Evolutionary conservation across 2,888 invertebrate species (phyloP), one percentile per base, ranked within the genome.

Genomic region (Dynastes maya): DNA sequence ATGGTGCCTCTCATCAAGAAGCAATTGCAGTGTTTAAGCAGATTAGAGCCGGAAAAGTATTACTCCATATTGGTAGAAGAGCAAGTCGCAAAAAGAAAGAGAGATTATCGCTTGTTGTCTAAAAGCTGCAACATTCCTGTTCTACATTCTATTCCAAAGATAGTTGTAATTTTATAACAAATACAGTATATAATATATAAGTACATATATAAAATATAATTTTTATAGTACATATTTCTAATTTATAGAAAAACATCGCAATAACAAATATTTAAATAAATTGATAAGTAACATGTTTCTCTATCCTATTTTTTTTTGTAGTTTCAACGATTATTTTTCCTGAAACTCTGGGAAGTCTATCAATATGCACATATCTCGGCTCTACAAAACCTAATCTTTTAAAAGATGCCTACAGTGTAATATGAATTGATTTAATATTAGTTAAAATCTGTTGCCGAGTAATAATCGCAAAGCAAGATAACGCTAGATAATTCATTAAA

Each of bases 11-110:
- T 80, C 96, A 98, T 90, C 93, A 95, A 83, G 97, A 98, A 90
- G 97, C 97, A 72, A 96, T 98, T 87, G 92, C 94, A 84, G 92
- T 97, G 84, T 97, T 98, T 88, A 97, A 97, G 90, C 94, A 94
- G 88, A 96, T 98, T 83, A 95, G 96, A 87, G 94, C 94, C 89
- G 98, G 98, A 0, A 93, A 94, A 77, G 94, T 96, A 70, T 91
- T 94, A 76, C 90, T 96, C 77, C 92, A 94, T 78, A 92, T 95
- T 65, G 92, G 94, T n/a, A 90, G 95, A 29, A 86, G 90, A 72
- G 82, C 88, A 61, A 84, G 86, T 45, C 87, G 86, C 81, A 88
- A 87, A 80, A 84, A 86, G 67, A 84, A 86, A 75, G 88, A 88
- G 79, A 86, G 86, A 79, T 82, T 85, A 76, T 80, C 85, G 81